A percentile compares a stretch with the other conserved stretches of the same genome.
Evolutionary conservation across 2,888 invertebrate genomes (phyloP).

Genomic region (Biston stratarius): DNA sequence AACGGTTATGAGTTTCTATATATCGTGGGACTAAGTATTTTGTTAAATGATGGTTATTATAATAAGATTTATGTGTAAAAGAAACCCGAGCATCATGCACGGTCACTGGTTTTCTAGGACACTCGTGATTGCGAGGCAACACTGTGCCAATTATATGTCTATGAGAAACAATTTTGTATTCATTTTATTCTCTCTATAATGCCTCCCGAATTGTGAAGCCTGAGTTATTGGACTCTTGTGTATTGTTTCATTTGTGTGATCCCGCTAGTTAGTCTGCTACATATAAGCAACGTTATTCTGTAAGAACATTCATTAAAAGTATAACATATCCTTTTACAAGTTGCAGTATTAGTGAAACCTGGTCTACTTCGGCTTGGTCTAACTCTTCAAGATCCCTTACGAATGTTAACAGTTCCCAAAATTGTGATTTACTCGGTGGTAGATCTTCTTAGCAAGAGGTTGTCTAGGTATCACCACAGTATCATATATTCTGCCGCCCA

Average conservation of each 20-base stretch:
- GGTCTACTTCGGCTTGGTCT: neutral
- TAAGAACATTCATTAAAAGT: slow-evolving; percentile 1
- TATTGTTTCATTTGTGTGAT: slow-evolving; percentile 26
- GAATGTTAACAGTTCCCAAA: too few relatives aligned
- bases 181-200: slow-evolving; percentile 37
- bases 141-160: slow-evolving; percentile 53
- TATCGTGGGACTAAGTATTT: neutral
- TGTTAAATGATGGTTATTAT: slow-evolving; percentile 14
- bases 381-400: neutral
- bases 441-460: too few relatives aligned
- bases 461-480: too few relatives aligned
- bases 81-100: slow-evolving; percentile 54
- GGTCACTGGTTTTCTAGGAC: slow-evolving; percentile 70
- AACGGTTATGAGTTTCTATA: neutral
- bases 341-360: neutral
- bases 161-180: slow-evolving; percentile 57
- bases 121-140: slow-evolving; percentile 53
- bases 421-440: too few relatives aligned
- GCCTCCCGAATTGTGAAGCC: slow-evolving; percentile 27
- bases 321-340: neutral
- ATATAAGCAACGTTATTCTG: slow-evolving; percentile 3
- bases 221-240: slow-evolving; percentile 19
- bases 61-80: slow-evolving; percentile 53
- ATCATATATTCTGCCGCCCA: too few relatives aligned
- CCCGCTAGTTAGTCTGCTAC: slow-evolving; percentile 24